Conservation (phyloP, 2,797 vertebrate genomes). For the Ibycter americanus region DNA sequence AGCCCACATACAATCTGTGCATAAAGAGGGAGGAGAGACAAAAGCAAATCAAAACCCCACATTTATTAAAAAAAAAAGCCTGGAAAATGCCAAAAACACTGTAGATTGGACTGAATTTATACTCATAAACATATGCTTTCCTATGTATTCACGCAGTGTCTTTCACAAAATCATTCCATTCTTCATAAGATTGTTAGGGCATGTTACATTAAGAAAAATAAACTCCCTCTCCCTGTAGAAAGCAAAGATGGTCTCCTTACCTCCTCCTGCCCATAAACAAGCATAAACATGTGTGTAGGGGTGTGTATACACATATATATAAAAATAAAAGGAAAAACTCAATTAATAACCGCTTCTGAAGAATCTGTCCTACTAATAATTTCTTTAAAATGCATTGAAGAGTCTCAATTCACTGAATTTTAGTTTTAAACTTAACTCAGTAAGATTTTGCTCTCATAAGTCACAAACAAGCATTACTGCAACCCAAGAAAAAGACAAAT, state of each 20-base stretch:
- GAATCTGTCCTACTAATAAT: neutral
- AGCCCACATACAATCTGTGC: slow-evolving; percentile 41
- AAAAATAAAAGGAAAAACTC: neutral
- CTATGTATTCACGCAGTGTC: neutral
- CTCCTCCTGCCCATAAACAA: neutral
- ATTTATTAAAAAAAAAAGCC: neutral
- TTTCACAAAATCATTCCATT: neutral
- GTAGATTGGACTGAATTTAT: neutral
- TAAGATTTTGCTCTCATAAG: neutral
- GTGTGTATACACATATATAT: fast-evolving
- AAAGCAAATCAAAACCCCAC: neutral
- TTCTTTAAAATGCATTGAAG: neutral
- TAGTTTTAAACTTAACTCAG: neutral
- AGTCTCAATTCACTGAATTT: neutral
- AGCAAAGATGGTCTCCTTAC: neutral
- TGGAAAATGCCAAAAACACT: neutral
- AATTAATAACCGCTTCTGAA: neutral
- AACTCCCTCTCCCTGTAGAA: neutral
- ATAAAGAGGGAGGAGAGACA: neutral
- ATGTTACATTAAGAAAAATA: neutral
- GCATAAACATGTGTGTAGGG: fast-evolving
- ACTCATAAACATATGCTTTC: neutral
- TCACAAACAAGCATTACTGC: neutral
- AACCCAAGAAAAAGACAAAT: neutral
- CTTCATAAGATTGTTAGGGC: neutral